phyloP scores from a whole-genome alignment of 2,797 vertebrate genomes.

The Mormyrus proboscirostris region DNA sequence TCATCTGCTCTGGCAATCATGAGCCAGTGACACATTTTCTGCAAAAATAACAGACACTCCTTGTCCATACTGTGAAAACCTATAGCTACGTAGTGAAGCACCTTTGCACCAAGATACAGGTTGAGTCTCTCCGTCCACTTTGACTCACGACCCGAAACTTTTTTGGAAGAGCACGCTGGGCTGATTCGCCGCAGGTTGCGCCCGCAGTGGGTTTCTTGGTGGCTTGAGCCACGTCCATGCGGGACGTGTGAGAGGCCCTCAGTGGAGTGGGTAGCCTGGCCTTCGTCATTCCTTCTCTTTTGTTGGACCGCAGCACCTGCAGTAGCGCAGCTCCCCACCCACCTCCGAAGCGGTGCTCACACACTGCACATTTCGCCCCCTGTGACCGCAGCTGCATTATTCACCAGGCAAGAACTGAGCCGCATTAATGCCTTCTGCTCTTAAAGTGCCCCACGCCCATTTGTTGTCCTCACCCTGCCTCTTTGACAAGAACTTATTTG shows the following conservation, averaged over 20 bases:
- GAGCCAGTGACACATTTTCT: background rate
- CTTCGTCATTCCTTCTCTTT: conserved; percentile 21
- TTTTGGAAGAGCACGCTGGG: background rate
- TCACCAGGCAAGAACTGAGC: conserved; percentile 15
- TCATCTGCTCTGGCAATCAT: background rate
- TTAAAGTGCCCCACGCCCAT: conserved; percentile 29
- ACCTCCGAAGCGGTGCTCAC: conserved; percentile 14
- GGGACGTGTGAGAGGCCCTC: background rate
- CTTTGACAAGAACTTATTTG: conserved; percentile 30
- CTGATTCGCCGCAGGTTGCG: background rate
- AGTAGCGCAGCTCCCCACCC: conserved; percentile 16
- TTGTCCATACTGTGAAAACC: background rate
- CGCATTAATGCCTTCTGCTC: conserved; percentile 28
- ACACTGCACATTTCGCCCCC: conserved; percentile 21
- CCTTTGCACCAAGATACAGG: background rate
- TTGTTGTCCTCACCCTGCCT: conserved; percentile 26
- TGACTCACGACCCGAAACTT: background rate
- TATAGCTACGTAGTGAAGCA: background rate
- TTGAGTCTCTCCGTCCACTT: background rate
- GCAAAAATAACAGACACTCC: background rate
- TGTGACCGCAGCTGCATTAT: conserved; percentile 33
- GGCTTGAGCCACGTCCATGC: too few species aligned
- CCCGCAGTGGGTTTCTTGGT: background rate
- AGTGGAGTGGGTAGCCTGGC: background rate
- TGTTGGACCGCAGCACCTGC: conserved; percentile 23